Conservation (phyloP, 1,140 invertebrate genomes). For the Lepidurus apus region DNA sequence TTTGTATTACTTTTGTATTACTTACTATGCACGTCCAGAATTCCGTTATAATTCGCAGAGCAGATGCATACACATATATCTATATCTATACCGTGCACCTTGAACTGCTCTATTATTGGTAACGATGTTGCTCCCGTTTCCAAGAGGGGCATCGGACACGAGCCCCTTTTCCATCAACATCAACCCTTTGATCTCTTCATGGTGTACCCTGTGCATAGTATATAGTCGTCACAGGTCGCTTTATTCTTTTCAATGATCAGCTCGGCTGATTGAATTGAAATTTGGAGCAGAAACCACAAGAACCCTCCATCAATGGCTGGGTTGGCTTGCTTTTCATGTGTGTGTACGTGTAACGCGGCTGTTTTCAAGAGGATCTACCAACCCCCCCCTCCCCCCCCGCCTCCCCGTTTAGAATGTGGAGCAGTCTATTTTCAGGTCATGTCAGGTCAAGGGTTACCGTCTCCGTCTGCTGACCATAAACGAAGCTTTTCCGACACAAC, state of each 20-base stretch:
- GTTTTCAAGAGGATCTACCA: not conserved
- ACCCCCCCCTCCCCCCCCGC: not conserved
- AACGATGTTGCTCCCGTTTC: constrained; percentile 10
- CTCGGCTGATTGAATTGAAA: not conserved
- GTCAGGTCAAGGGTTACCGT: constrained; percentile 18
- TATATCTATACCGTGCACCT: not conserved
- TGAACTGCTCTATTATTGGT: constrained; percentile 15
- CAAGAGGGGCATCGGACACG: not conserved
- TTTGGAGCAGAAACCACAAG: constrained; percentile 9
- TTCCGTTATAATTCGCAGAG: constrained; percentile 9
- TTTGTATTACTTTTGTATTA: constrained; percentile 7
- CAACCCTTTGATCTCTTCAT: constrained; percentile 21
- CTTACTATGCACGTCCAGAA: not conserved
- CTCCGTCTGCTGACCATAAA: constrained; percentile 4
- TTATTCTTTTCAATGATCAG: constrained; percentile 1
- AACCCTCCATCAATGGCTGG: not conserved
- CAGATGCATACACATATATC: not conserved
- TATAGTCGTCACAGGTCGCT: constrained; percentile 6
- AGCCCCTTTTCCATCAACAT: constrained; percentile 13
- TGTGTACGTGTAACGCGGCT: constrained; percentile 10
- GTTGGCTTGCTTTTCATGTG: not conserved
- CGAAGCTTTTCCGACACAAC: not conserved
- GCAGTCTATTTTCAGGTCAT: constrained; percentile 1
- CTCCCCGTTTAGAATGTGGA: not conserved
- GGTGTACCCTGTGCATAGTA: not conserved